Evolutionary conservation across 2,113 vertebrate genomes (phyloP).

Genomic region (Halcyon senegalensis): DNA sequence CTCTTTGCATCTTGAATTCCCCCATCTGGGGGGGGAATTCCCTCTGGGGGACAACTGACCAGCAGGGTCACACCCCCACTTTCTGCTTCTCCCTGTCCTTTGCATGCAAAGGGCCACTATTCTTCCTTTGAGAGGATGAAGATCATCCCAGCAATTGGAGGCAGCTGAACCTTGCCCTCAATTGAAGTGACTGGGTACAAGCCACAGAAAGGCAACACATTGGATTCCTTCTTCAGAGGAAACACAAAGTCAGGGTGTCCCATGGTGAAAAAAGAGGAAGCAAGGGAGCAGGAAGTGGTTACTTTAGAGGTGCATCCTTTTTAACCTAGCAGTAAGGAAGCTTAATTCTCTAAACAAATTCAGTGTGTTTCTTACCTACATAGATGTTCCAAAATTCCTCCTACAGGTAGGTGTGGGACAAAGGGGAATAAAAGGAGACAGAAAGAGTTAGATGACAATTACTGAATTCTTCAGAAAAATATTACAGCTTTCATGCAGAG

Average conservation of each 20-base stretch:
- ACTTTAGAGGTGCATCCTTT: neutral
- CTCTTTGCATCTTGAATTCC: neutral
- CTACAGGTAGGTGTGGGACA: slow-evolving; percentile 66
- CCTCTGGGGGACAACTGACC: neutral
- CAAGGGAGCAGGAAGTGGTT: neutral
- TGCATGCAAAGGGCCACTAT: neutral
- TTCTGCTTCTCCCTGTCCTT: neutral
- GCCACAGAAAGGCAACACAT: neutral
- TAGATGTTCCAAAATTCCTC: slow-evolving; percentile 88
- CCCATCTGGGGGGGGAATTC: neutral
- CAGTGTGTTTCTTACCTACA: slow-evolving; percentile 78
- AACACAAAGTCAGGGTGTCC: neutral
- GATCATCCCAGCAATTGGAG: neutral
- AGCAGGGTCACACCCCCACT: neutral
- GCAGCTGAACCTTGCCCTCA: neutral
- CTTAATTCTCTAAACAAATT: neutral
- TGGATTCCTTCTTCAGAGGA: neutral
- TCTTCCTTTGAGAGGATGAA: neutral
- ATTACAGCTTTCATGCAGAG: neutral
- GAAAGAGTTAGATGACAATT: neutral
- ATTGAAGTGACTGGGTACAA: neutral
- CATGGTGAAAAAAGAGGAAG: neutral
- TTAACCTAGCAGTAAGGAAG: neutral
- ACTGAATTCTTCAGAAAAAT: neutral
- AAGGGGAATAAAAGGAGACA: slow-evolving; percentile 25